Evolutionary conservation across 2,797 vertebrate species (phyloP).

Genomic region (Triplophysa yarkandensis): DNA sequence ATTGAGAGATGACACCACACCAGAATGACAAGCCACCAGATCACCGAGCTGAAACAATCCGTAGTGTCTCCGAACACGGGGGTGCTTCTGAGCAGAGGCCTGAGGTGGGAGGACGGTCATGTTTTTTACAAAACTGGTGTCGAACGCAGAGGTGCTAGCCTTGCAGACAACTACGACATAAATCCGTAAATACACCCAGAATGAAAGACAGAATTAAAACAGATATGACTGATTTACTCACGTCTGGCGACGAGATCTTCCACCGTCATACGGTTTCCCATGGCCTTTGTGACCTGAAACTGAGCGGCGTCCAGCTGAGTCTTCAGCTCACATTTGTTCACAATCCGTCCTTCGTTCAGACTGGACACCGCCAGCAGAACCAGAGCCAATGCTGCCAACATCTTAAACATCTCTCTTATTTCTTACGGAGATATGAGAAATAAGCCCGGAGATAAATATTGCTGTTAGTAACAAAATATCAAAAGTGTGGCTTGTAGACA

Average conservation of each 20-base stretch:
- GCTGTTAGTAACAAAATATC: no score
- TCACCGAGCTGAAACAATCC: conserved; percentile 57
- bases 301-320: background rate
- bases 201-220: background rate
- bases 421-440: no score
- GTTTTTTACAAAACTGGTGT: conserved; percentile 39
- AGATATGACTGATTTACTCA: conserved; percentile 40
- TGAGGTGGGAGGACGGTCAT: no score
- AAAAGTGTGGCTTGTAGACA: background rate
- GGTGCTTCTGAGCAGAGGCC: background rate
- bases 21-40: conserved; percentile 39
- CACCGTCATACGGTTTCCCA: conserved; percentile 16
- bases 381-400: background rate
- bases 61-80: background rate
- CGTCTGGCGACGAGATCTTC: conserved; percentile 36
- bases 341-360: background rate
- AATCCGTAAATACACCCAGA: background rate
- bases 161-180: conserved; percentile 44
- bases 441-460: background rate
- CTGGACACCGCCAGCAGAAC: conserved; percentile 9
- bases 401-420: no score
- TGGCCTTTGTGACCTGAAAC: background rate
- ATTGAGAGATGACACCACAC: conserved; percentile 15
- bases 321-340: conserved; percentile 60
- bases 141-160: conserved; percentile 32